phyloP scores from a whole-genome alignment of 2,113 vertebrate genomes.

The Xiphias gladius region DNA sequence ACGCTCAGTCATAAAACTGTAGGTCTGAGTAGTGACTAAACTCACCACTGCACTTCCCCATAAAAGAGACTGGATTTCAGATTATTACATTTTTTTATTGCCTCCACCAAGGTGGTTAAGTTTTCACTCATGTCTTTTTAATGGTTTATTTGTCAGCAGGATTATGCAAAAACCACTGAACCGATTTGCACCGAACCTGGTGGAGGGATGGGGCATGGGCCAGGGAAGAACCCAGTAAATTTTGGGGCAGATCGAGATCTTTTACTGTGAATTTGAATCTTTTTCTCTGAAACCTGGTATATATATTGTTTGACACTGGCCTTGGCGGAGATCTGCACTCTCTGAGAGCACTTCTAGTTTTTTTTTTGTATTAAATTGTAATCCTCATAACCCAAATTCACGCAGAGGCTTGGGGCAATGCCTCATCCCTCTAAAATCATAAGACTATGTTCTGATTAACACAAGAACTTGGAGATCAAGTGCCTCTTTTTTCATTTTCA shows the following conservation, averaged over 20 bases:
- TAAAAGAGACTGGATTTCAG: background rate
- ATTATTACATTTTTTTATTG: background rate
- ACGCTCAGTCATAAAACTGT: background rate
- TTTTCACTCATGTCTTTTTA: too few species aligned
- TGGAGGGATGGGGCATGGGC: too few species aligned
- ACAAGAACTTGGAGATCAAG: conserved; percentile 10
- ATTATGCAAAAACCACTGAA: too few species aligned
- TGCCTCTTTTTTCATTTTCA: conserved; percentile 11
- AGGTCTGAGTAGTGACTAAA: background rate
- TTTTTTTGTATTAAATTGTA: conserved; percentile 5
- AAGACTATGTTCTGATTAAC: conserved; percentile 28
- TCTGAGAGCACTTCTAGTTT: background rate
- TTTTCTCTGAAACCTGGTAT: too few species aligned
- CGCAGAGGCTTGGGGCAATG: background rate
- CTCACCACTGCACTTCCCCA: background rate
- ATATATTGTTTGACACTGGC: too few species aligned
- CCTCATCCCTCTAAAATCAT: conserved; percentile 26
- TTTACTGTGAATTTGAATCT: too few species aligned
- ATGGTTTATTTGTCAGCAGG: too few species aligned
- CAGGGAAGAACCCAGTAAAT: too few species aligned
- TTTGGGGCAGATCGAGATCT: too few species aligned
- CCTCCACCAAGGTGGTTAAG: too few species aligned
- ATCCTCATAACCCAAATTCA: conserved; percentile 14
- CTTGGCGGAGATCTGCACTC: background rate
- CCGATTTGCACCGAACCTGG: too few species aligned